Conservation (phyloP, 2,797 vertebrate genomes). For the Acanthornis magna region DNA sequence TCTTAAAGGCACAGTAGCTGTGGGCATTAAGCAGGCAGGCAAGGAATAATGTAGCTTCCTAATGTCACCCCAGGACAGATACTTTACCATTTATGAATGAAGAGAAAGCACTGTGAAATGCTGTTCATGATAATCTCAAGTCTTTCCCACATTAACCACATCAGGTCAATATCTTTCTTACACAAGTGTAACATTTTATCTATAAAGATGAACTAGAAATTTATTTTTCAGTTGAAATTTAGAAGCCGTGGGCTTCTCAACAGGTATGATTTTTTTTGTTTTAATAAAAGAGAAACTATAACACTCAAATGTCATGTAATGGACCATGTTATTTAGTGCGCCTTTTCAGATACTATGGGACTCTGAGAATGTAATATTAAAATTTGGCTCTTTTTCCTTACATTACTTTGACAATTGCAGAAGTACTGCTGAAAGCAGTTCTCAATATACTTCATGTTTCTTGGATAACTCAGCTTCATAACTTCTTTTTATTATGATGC, state of each 20-base stretch:
- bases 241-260: neutral
- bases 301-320: neutral
- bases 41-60: no score
- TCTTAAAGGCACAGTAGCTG: no score
- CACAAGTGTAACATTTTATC: neutral
- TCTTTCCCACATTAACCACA: neutral
- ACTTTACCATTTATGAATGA: neutral
- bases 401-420: neutral
- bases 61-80: no score
- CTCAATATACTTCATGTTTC: neutral
- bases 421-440: neutral
- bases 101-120: neutral
- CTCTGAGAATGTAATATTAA: neutral
- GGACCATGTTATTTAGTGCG: neutral
- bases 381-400: neutral
- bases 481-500: neutral
- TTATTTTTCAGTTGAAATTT: neutral
- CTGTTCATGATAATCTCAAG: neutral
- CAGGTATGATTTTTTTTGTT: fast-evolving
- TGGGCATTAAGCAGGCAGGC: no score
- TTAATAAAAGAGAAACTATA: neutral
- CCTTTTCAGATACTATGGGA: neutral
- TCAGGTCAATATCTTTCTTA: neutral
- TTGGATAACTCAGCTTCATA: neutral
- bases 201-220: neutral